Conservation (phyloP, 2,113 vertebrate genomes). For the Solenodon paradoxus region DNA sequence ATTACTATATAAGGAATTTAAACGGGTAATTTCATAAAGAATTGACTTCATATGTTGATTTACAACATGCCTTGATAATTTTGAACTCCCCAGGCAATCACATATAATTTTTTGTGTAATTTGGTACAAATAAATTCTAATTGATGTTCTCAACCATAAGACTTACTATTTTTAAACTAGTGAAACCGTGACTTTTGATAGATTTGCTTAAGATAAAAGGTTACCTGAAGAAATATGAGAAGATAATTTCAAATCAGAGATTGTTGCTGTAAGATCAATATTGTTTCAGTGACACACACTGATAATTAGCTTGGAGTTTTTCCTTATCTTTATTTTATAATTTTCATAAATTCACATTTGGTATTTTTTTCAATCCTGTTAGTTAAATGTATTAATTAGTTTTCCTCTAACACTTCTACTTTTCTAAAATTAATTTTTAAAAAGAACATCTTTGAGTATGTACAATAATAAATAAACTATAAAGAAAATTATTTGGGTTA, state of each 20-base stretch:
- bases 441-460: background rate
- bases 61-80: background rate
- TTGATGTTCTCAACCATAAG: background rate
- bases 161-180: background rate
- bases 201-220: background rate
- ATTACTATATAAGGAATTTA: no score
- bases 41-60: background rate
- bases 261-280: background rate
- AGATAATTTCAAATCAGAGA: background rate
- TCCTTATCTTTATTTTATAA: background rate
- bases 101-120: background rate
- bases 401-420: background rate
- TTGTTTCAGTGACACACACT: background rate
- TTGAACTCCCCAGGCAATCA: background rate
- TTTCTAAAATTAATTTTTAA: background rate
- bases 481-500: background rate
- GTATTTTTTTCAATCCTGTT: background rate
- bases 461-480: background rate
- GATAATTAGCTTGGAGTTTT: background rate
- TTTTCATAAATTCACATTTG: background rate
- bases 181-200: background rate
- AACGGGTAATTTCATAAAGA: background rate
- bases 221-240: background rate
- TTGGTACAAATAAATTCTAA: background rate
- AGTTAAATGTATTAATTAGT: background rate